Conservation (phyloP, 2,888 invertebrate species). For the Dryococelus australis region DNA sequence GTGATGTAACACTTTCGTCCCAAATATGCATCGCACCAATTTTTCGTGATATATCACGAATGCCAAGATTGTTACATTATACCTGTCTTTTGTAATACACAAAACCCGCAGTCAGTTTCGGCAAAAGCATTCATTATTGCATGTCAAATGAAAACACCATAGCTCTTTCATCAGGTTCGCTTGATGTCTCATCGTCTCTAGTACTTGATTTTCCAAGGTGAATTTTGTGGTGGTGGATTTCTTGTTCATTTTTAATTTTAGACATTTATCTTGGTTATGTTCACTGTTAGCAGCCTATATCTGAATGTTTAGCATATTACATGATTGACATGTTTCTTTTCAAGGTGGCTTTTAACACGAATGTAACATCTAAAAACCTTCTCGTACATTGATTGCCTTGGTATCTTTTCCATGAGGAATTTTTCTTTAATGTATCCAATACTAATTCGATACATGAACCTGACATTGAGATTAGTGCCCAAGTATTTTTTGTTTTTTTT, state of each 20-base stretch:
- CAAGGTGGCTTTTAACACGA: neutral
- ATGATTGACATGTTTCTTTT: neutral
- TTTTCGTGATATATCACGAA: neutral
- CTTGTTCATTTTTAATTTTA: neutral
- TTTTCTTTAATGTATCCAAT: neutral
- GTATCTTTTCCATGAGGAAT: neutral
- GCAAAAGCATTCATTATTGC: neutral
- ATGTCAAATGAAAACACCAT: neutral
- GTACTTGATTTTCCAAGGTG: neutral
- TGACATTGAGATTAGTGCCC: neutral
- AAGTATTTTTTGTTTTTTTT: neutral
- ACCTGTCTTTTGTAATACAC: constrained; percentile 24
- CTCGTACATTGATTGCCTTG: neutral
- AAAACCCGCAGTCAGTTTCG: neutral
- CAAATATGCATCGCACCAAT: constrained; percentile 21
- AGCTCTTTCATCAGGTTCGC: neutral
- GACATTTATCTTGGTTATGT: neutral
- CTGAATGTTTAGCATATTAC: neutral
- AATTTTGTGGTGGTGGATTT: neutral
- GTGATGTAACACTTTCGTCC: neutral
- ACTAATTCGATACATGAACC: neutral
- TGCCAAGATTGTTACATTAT: neutral
- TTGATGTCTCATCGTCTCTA: constrained; percentile 2
- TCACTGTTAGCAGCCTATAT: neutral
- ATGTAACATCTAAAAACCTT: neutral